Evolutionary conservation across 2,888 invertebrate genomes (phyloP).

Genomic region (Drosophila ustulata): DNA sequence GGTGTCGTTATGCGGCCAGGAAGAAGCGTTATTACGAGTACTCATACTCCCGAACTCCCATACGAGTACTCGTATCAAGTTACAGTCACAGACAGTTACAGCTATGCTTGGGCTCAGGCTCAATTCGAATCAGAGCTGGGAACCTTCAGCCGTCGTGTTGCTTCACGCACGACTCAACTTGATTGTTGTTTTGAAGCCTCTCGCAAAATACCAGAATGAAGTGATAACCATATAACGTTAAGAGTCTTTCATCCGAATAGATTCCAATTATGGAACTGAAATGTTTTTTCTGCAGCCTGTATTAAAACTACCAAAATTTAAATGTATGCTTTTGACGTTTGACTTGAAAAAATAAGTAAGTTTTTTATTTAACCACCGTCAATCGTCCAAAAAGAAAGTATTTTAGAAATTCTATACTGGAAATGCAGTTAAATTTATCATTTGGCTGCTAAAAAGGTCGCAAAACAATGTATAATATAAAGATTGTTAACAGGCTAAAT

Average conservation of each 20-base stretch:
- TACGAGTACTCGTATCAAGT: conserved; percentile 37
- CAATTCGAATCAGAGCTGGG: conserved; percentile 20
- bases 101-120: conserved; percentile 14
- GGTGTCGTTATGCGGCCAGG: conserved; percentile 57
- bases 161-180: conserved; percentile 10
- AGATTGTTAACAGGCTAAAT: no score
- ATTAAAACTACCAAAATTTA: no score
- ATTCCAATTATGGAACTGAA: background rate
- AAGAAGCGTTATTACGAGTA: conserved; percentile 33
- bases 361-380: no score
- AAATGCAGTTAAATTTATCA: no score
- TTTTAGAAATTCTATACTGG: background rate
- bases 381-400: background rate
- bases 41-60: conserved; percentile 20
- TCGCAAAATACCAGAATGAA: background rate
- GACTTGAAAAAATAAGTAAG: no score
- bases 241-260: background rate
- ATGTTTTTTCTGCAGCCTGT: no score
- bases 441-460: no score
- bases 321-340: no score
- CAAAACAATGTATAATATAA: no score
- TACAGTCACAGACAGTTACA: conserved; percentile 35
- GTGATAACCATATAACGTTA: background rate
- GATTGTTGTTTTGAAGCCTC: background rate
- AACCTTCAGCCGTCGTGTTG: conserved; percentile 16